A percentile compares a stretch with the other conserved stretches of the same genome.
Evolutionary conservation across 2,888 invertebrate species (phyloP).

Genomic region (Temnothorax ravouxi): DNA sequence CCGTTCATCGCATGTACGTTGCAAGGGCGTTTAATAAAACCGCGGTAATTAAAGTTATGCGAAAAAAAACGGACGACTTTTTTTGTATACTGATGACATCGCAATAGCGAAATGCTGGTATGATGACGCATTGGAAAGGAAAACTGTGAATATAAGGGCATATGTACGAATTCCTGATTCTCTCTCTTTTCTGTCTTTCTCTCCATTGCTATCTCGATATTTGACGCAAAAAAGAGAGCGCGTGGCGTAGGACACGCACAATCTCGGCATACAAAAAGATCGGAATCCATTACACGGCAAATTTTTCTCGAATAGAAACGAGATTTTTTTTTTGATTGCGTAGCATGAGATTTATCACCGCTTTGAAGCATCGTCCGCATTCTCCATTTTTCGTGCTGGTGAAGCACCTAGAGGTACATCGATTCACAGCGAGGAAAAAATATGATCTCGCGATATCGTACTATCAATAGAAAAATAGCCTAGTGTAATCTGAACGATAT

Average conservation of each 20-base stretch:
- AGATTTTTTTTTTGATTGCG: constrained; percentile 43
- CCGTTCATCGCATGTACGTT: not conserved
- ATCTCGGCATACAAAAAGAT: constrained; percentile 55
- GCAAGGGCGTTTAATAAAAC: not conserved
- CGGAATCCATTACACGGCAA: constrained; percentile 65
- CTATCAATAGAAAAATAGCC: constrained; percentile 36
- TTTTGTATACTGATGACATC: constrained; percentile 12
- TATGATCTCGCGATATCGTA: constrained; percentile 50
- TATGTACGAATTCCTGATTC: constrained; percentile 1
- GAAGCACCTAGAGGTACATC: constrained; percentile 45
- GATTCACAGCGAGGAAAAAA: constrained; percentile 38
- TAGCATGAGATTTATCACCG: constrained; percentile 62
- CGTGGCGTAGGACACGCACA: constrained; percentile 5
- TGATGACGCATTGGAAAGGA: constrained; percentile 3
- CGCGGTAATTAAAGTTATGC: constrained; percentile 17
- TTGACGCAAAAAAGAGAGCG: constrained; percentile 11
- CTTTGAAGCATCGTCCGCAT: constrained; percentile 50
- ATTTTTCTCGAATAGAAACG: constrained; percentile 56
- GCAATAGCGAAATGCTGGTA: not conserved
- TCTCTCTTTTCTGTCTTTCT: constrained; percentile 20
- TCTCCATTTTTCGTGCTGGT: constrained; percentile 31
- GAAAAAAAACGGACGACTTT: constrained; percentile 15
- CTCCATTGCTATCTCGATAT: not conserved
- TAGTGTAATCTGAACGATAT: constrained; percentile 41
- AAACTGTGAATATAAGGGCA: not conserved